phyloP scores from a whole-genome alignment of 2,113 vertebrate genomes.

The Sphyrna mokarran region DNA sequence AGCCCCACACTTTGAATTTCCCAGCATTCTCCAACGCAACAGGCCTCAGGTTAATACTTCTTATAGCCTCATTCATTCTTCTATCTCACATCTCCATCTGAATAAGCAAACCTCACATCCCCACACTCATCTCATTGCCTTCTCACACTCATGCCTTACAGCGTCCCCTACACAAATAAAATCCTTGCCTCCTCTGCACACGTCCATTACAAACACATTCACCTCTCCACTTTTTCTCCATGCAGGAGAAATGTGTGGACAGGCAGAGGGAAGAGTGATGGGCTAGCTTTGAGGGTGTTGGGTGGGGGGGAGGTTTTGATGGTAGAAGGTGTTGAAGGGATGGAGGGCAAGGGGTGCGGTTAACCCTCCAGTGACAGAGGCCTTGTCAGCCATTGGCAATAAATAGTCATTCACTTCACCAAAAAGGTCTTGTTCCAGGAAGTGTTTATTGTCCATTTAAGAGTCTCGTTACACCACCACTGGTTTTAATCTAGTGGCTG shows the following conservation, averaged over 20 bases:
- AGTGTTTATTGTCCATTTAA: too few relatives aligned
- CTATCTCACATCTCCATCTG: background rate
- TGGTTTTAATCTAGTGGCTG: too few relatives aligned
- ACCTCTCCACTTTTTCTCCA: background rate
- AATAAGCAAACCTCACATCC: background rate
- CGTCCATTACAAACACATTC: background rate
- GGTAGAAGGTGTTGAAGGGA: too few relatives aligned
- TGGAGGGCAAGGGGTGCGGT: background rate
- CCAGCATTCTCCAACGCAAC: background rate
- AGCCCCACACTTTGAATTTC: background rate
- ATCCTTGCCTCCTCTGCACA: background rate
- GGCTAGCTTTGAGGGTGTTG: too few relatives aligned
- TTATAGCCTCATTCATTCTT: background rate
- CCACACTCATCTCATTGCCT: background rate
- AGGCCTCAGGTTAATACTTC: background rate
- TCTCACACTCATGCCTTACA: background rate
- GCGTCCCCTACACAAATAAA: background rate
- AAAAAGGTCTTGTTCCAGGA: background rate
- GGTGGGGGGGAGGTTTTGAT: too few relatives aligned
- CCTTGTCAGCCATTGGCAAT: background rate
- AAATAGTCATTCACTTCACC: background rate
- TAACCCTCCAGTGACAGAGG: background rate
- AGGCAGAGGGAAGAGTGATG: background rate
- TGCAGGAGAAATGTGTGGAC: background rate
- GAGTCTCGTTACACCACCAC: too few relatives aligned